These are phyloP conservation scores for Odontamblyopus lacepedii DNA, from an alignment of 2,797 vertebrate genomes.

Conservation along the genomic window DNA sequence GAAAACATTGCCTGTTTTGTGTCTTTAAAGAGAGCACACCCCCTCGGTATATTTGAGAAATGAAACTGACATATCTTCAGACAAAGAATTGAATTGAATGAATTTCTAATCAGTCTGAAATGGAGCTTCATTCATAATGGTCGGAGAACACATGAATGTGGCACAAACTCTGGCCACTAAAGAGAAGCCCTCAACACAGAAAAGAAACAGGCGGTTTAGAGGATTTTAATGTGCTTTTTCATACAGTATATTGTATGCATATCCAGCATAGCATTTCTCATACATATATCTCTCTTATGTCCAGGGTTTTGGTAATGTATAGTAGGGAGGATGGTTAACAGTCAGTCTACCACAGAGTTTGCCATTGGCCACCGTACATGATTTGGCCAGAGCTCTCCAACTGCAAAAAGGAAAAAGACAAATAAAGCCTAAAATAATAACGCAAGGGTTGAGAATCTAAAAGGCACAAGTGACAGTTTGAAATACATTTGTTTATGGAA, in stretches of 20 bases:
- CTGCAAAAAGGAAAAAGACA: constrained; percentile 61
- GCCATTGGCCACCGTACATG: constrained; percentile 48
- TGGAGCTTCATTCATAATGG: constrained; percentile 51
- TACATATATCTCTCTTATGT: constrained; percentile 77
- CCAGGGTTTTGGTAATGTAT: constrained; percentile 58
- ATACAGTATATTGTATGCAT: constrained; percentile 81
- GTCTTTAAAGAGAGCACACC: constrained; percentile 40
- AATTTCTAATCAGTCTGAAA: constrained; percentile 59
- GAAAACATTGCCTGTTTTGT: constrained; percentile 49
- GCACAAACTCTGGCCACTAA: constrained; percentile 41
- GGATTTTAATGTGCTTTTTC: constrained; percentile 81
- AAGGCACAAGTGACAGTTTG: constrained; percentile 2
- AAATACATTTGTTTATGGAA: not conserved
- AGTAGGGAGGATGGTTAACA: constrained; percentile 69
- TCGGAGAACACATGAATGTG: constrained; percentile 47
- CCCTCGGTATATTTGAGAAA: constrained; percentile 54
- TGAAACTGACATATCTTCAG: constrained; percentile 60
- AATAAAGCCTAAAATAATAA: constrained; percentile 70
- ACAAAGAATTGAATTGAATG: constrained; percentile 31
- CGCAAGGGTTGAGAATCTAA: not conserved
- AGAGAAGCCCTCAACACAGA: constrained; percentile 42
- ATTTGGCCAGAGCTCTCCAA: constrained; percentile 59
- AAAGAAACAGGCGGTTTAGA: constrained; percentile 72
- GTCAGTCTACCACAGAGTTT: constrained; percentile 72
- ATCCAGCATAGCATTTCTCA: constrained; percentile 79